phyloP scores from a whole-genome alignment of 2,888 invertebrate genomes.

The Acanthosoma haemorrhoidale region DNA sequence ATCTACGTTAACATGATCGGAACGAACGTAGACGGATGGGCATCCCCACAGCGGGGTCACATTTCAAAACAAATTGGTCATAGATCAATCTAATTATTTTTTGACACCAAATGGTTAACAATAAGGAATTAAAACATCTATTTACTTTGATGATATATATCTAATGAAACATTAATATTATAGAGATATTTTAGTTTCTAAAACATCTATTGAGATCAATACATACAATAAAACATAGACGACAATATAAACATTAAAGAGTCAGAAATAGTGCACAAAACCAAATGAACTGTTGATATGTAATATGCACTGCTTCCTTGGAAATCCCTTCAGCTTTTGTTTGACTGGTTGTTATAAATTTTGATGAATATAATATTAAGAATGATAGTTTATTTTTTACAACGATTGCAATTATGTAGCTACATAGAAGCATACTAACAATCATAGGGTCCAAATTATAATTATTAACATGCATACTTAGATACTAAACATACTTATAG shows the following conservation, averaged over 20 bases:
- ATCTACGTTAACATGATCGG: background rate
- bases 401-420: slow-evolving; percentile 12
- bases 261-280: slow-evolving; percentile 30
- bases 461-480: slow-evolving; percentile 31
- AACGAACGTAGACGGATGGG: background rate
- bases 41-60: slow-evolving; percentile 1
- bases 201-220: slow-evolving; percentile 37
- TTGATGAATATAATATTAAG: slow-evolving; percentile 1
- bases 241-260: slow-evolving; percentile 25
- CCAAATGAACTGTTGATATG: slow-evolving; percentile 24
- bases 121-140: slow-evolving; percentile 25
- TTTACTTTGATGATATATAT: slow-evolving; percentile 21
- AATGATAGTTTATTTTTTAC: slow-evolving; percentile 23
- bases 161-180: slow-evolving; percentile 25
- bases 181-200: slow-evolving; percentile 30
- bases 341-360: slow-evolving; percentile 15
- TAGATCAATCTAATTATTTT: slow-evolving; percentile 23
- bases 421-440: slow-evolving; percentile 29
- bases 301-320: slow-evolving; percentile 20
- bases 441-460: slow-evolving; percentile 36
- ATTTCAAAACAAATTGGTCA: slow-evolving; percentile 20
- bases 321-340: slow-evolving; percentile 41
- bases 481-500: slow-evolving; percentile 23
- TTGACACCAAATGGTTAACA: slow-evolving; percentile 17
- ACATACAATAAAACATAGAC: slow-evolving; percentile 35